A percentile compares a stretch with the other conserved stretches of the same genome.
Conservation (phyloP, 2,113 vertebrate genomes). For the Pheucticus melanocephalus region DNA sequence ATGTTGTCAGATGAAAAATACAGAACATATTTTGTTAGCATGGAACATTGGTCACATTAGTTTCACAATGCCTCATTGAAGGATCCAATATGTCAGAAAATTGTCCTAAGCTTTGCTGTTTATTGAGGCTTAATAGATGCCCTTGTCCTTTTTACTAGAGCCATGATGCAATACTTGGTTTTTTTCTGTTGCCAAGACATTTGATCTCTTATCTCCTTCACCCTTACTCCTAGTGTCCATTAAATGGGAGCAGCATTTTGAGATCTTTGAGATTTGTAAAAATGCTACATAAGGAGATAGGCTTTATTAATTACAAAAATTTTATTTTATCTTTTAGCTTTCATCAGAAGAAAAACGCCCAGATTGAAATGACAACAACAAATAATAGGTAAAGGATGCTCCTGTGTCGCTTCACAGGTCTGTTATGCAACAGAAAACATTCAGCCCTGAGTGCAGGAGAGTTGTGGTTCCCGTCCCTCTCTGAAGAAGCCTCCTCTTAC, state of each 20-base stretch:
- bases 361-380: not conserved
- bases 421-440: not conserved
- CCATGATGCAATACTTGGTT: not conserved
- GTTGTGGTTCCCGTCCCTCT: rapidly evolving
- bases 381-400: not conserved
- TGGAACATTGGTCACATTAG: not conserved
- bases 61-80: not conserved
- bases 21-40: not conserved
- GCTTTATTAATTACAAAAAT: not conserved
- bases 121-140: not conserved
- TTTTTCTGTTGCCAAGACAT: not conserved
- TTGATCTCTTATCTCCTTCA: not conserved
- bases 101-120: conserved; percentile 8
- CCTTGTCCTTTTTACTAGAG: not conserved
- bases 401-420: not conserved
- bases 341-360: not conserved
- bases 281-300: not conserved
- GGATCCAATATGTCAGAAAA: conserved; percentile 15
- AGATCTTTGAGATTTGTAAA: not conserved
- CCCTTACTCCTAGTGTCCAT: not conserved
- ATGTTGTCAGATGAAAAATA: not conserved
- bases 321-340: conserved; percentile 1
- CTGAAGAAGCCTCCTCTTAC: not conserved
- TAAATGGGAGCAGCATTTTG: not conserved
- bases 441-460: not conserved